A percentile compares a stretch with the other conserved stretches of the same genome.
Conservation (phyloP, 2,113 vertebrate species). For the Aptenodytes forsteri region DNA sequence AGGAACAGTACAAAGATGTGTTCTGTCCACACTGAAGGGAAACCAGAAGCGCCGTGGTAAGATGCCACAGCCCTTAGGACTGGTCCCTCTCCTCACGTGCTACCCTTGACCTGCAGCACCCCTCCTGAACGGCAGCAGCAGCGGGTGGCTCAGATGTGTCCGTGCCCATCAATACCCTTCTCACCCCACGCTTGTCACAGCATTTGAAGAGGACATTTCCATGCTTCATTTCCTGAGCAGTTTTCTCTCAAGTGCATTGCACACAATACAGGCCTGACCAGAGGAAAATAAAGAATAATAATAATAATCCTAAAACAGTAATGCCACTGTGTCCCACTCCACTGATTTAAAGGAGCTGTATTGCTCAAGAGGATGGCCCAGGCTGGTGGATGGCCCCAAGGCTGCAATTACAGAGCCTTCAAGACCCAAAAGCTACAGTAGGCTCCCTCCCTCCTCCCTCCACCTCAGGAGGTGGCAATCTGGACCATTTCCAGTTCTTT, state of each 20-base stretch:
- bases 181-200: rapidly evolving
- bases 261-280: not conserved
- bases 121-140: rapidly evolving
- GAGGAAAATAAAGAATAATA: not conserved
- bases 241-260: not conserved
- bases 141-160: rapidly evolving
- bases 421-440: not conserved
- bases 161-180: not conserved
- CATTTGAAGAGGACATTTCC: not conserved
- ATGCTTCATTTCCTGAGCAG: not conserved
- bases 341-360: not conserved
- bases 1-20: not conserved
- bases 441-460: not conserved
- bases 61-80: not conserved
- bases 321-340: not conserved
- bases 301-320: not conserved
- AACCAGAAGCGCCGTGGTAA: not conserved
- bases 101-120: not conserved
- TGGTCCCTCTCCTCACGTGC: rapidly evolving
- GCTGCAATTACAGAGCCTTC: not conserved
- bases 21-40: not conserved
- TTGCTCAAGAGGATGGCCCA: not conserved
- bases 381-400: rapidly evolving
- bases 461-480: not conserved
- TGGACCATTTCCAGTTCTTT: not conserved